These are phyloP conservation scores for Acipenser ruthenus DNA, from an alignment of 2,797 vertebrate species.

Conservation along the genomic window DNA sequence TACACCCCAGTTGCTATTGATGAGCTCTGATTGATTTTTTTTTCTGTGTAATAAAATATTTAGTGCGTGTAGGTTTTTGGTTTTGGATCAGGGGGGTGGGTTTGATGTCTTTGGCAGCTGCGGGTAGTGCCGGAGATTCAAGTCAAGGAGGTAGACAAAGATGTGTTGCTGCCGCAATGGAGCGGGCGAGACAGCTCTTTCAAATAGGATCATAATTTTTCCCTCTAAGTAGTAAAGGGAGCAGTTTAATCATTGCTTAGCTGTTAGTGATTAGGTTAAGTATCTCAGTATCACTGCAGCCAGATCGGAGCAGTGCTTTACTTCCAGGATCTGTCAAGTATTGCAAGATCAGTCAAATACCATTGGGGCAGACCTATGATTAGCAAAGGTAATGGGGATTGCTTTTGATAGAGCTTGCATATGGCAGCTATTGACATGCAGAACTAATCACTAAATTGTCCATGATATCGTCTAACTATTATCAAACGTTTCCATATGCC, in stretches of 20 bases:
- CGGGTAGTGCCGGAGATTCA: conserved; percentile 14
- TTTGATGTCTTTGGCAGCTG: conserved; percentile 13
- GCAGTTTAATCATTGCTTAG: conserved; percentile 53
- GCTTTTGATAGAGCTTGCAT: no score
- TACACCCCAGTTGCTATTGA: conserved; percentile 75
- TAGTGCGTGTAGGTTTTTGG: conserved; percentile 39
- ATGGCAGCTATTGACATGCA: no score
- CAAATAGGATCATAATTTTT: conserved; percentile 18
- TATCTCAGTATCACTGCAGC: conserved; percentile 6
- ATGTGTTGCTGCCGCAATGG: conserved; percentile 39
- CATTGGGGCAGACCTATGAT: no score
- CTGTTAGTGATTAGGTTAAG: conserved; percentile 42
- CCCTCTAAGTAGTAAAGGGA: conserved; percentile 36
- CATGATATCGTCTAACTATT: no score
- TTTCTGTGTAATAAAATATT: conserved; percentile 60
- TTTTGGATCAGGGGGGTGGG: neutral
- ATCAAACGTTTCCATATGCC: no score
- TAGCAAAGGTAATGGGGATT: no score
- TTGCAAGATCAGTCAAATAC: no score
- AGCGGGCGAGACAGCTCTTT: conserved; percentile 30
- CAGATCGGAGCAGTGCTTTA: conserved; percentile 4
- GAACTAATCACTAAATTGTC: no score
- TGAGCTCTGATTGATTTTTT: conserved; percentile 75
- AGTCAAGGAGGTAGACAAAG: conserved; percentile 43
- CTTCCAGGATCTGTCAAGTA: no score